Percentiles rank a stretch among this genome's conserved stretches.
These are phyloP conservation scores for Tinea semifulvella DNA, from an alignment of 2,888 invertebrate genomes.

Conservation along the genomic window DNA sequence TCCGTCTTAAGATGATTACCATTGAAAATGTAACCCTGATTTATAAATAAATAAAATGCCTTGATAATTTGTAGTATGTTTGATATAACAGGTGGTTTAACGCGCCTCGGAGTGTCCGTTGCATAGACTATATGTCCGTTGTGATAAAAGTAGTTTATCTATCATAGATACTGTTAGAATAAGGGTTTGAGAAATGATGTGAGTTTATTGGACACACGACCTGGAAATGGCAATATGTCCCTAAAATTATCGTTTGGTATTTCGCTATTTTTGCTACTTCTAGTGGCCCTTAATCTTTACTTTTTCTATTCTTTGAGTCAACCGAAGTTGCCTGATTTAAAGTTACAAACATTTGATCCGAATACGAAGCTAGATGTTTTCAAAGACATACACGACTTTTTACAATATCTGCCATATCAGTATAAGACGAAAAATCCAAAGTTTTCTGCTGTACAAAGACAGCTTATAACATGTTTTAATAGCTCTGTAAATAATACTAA, in stretches of 20 bases:
- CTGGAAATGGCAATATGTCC: conserved; percentile 32
- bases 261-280: conserved; percentile 45
- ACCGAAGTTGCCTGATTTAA: not conserved
- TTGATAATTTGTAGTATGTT: conserved; percentile 4
- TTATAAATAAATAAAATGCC: conserved; percentile 1
- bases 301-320: conserved; percentile 46
- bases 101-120: too few species aligned
- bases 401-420: conserved; percentile 46
- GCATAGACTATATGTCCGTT: not conserved
- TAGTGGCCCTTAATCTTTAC: conserved; percentile 51
- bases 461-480: conserved; percentile 44
- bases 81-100: too few species aligned
- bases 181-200: not conserved
- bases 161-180: conserved; percentile 2
- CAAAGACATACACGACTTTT: conserved; percentile 46
- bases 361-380: conserved; percentile 37
- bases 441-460: conserved; percentile 34
- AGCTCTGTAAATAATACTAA: conserved; percentile 29
- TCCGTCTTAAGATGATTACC: not conserved
- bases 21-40: conserved; percentile 2
- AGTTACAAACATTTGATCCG: conserved; percentile 22
- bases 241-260: conserved; percentile 56
- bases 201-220: not conserved
- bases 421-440: conserved; percentile 44
- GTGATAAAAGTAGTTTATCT: not conserved